These are phyloP conservation scores for Pogonomyrmex californicus DNA, from an alignment of 1,140 invertebrate species.

Conservation along the genomic window DNA sequence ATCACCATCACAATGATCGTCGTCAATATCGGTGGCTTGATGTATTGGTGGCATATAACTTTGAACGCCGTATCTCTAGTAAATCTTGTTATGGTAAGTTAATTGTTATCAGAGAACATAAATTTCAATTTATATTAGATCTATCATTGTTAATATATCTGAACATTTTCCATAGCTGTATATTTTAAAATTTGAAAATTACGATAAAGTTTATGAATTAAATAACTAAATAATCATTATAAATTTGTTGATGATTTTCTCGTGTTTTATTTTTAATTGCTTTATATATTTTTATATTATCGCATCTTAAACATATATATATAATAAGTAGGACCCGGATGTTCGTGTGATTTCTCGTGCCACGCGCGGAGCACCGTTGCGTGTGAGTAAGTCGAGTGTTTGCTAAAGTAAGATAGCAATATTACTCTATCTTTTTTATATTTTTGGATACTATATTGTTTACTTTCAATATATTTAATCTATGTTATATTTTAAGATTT, in stretches of 20 bases:
- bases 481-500: too few species aligned
- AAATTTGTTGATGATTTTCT: background rate
- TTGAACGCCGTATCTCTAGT: conserved; percentile 99
- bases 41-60: conserved; percentile 99
- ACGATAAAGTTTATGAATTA: background rate
- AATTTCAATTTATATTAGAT: background rate
- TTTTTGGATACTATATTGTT: too few species aligned
- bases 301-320: background rate
- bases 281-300: background rate
- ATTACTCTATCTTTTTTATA: too few species aligned
- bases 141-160: background rate
- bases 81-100: conserved; percentile 97
- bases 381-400: too few species aligned
- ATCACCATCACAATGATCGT: conserved; percentile 98
- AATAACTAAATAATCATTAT: conserved; percentile 7
- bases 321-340: too few species aligned
- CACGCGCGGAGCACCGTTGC: too few species aligned
- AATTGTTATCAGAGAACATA: background rate
- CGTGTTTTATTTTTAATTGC: background rate
- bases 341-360: too few species aligned
- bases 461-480: too few species aligned
- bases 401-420: too few species aligned
- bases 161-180: background rate
- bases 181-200: background rate
- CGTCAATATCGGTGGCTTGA: conserved; percentile 96